Base-by-base conservation (phyloP, 2,888 invertebrate genomes). In the Eupelmus urozonus region DNA sequence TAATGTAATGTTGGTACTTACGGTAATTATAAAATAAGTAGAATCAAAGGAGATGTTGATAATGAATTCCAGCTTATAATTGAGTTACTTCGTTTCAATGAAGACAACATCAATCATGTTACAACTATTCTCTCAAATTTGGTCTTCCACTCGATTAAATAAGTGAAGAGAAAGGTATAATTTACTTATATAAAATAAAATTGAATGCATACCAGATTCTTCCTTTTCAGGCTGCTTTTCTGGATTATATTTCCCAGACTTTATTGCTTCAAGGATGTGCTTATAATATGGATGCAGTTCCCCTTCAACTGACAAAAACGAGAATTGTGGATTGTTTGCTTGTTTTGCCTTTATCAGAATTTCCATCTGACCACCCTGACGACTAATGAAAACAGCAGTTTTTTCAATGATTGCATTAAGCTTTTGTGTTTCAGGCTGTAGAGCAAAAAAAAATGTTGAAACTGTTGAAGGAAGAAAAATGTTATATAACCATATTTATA, bases 321-420 rank as follows among this genome's bases (percentile, higher is more conserved):
- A 93, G 91, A 99, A 99, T 91, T 98, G 96, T 0, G 95, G 92
- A 91, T 98, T 99, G 87, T 95, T 94, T 0, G 96, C 93, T 90
- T 99, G 99, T 90, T 99, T 99, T 2, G 98, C 97, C 90, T 99
- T 99, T 83, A 99, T 95, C 13, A 99, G 92, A 83, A 99, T 98
- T 91, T 99, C 99, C 98, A 99, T 98, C 91, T 99, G 99, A 7
- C 95, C 93, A 0, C 99, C 99, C 88, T 98, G 98, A 65, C 93
- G 92, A 83, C 94, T 94, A 83, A 97, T 96, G 90, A 97, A 97
- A 83, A 94, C 91, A 0, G 97, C 96, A 0, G 97, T 99, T 90
- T 97, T 98, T 87, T 98, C 98, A 85, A 99, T 98, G 80, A 99
- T 96, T 16, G 96, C 95, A 89, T 97, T 96, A 85, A 95, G 93